Conservation (phyloP, 2,888 invertebrate genomes). For the Furcula furcula region DNA sequence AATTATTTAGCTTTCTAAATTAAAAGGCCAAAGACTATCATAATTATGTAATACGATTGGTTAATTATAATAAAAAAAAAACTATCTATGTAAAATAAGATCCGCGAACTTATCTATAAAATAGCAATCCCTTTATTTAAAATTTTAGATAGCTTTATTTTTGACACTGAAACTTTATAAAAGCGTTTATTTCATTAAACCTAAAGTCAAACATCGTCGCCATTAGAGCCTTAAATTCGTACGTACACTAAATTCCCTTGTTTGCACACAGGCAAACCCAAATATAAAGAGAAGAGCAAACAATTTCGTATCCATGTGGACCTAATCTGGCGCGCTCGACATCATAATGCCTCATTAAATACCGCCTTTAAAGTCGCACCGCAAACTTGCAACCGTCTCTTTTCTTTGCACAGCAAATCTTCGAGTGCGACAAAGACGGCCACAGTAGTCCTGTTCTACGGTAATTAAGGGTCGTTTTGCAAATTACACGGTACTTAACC, state of each 20-base stretch:
- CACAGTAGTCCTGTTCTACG: conserved; percentile 74
- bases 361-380: conserved; percentile 69
- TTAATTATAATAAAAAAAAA: too few relatives aligned
- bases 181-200: conserved; percentile 21
- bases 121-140: too few relatives aligned
- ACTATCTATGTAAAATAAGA: too few relatives aligned
- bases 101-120: too few relatives aligned
- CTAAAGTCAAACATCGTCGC: conserved; percentile 30
- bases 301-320: conserved; percentile 69
- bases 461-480: conserved; percentile 88
- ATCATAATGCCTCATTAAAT: conserved; percentile 81
- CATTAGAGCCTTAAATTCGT: conserved; percentile 32
- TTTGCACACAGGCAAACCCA: conserved; percentile 59
- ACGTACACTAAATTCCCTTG: conserved; percentile 50
- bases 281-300: conserved; percentile 75
- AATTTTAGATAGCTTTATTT: too few relatives aligned
- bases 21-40: too few relatives aligned
- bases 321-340: conserved; percentile 76
- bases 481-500: conserved; percentile 89
- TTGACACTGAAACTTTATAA: conserved; percentile 16
- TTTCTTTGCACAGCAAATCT: conserved; percentile 36
- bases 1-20: too few relatives aligned
- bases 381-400: conserved; percentile 48
- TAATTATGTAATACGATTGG: too few relatives aligned
- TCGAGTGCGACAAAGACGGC: conserved; percentile 56